A percentile compares a stretch with the other conserved stretches of the same genome.
phyloP scores from a whole-genome alignment of 2,888 invertebrate species.

The Elysia crispata region DNA sequence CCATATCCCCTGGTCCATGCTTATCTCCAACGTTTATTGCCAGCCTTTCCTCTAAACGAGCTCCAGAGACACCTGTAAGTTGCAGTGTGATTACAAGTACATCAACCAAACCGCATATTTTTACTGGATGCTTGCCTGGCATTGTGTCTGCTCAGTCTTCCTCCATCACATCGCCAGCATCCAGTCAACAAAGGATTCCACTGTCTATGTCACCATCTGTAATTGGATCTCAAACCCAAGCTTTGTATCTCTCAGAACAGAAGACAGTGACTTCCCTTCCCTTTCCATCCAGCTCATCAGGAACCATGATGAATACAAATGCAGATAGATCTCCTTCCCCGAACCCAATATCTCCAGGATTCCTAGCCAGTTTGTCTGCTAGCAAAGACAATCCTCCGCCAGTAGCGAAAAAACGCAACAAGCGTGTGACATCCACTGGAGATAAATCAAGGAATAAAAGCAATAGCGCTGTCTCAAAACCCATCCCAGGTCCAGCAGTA shows the following conservation, averaged over 20 bases:
- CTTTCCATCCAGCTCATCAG: background rate
- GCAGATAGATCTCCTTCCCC: background rate
- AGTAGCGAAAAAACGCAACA: too few species aligned
- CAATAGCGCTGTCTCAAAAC: too few species aligned
- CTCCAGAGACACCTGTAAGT: background rate
- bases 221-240: background rate
- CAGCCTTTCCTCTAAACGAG: conserved; percentile 43
- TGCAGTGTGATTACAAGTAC: too few species aligned
- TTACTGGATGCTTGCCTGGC: too few species aligned
- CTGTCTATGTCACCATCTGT: background rate
- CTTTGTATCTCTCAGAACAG: background rate
- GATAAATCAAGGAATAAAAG: too few species aligned
- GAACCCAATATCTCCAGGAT: conserved; percentile 13
- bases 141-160: too few species aligned
- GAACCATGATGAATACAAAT: background rate
- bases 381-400: background rate
- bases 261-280: background rate
- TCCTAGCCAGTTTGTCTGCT: conserved; percentile 25
- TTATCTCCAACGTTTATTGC: conserved; percentile 46
- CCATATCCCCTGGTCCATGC: conserved; percentile 31
- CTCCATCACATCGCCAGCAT: too few species aligned
- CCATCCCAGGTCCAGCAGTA: too few species aligned
- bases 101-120: too few species aligned
- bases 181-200: background rate
- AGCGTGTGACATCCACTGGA: too few species aligned